Base-by-base conservation (phyloP, 2,113 vertebrate genomes). In the Nothocercus nigrocapillus region DNA sequence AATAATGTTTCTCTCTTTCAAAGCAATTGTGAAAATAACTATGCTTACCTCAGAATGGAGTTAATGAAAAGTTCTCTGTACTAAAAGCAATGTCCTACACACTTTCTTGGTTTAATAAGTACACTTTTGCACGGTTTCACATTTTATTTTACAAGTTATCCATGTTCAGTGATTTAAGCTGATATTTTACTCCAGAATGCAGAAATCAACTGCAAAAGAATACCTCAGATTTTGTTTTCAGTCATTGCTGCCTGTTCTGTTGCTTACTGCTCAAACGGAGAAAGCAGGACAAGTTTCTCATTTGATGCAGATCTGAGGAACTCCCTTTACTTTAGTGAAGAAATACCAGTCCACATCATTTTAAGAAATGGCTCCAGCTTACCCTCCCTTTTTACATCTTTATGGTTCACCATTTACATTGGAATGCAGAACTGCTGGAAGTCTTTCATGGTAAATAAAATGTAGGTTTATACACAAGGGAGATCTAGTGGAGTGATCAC, bases 81-180 rank as follows among this genome's bases (percentile, higher is more conserved):
- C 4, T 66, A 8, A 8, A 63, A 58, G 17, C 1, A 1, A 45
- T 81, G 76, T 72, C 28, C 4, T n/a, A 53, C 15, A 28, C 1
- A 27, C 72, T 82, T 73, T 88, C 20, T 40, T 9, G 4, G 22
- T 8, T 68, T 81, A 49, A 8, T 54, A 40, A 53, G 4, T 24
- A 54, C 0, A 0, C 1, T 19, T 63, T 74, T 82, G 2, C 6
- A 32, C 7, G 1, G 36, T 59, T 85, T 68, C 63, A 38, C 3
- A 13, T 69, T 87, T 77, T 78, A 54, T 82, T 92, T 42, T 74
- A 40, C 11, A 51, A 21, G 20, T 34, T 38, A 20, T 44, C 0
- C 0, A 18, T 20, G 13, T 21, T 24, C 14, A 66, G 6, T 66
- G 4, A 11, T 86, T 76, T 85, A 32, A 77, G 22, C 45, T 5